phyloP scores from a whole-genome alignment of 1,140 invertebrate genomes.

The Drosophila seguyi region DNA sequence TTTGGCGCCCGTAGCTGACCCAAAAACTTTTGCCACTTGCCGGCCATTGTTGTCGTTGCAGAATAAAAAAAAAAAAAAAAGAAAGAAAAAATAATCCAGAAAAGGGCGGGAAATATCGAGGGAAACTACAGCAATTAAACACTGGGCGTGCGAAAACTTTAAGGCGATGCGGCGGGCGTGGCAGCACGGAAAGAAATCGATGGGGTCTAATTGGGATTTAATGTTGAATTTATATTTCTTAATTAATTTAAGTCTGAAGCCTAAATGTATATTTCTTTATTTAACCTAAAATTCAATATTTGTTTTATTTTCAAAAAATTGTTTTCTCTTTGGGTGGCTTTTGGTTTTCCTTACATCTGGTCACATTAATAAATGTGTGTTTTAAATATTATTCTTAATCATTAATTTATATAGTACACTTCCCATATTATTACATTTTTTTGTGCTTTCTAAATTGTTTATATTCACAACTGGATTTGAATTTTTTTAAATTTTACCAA shows the following conservation, averaged over 20 bases:
- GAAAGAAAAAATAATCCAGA: background rate
- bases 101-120: constrained; percentile 27
- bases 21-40: constrained; percentile 73
- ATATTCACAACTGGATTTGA: background rate
- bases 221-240: background rate
- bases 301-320: background rate
- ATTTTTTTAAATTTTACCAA: background rate
- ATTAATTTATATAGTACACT: no score
- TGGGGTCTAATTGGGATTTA: background rate
- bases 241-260: no score
- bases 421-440: background rate
- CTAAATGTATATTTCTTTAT: no score
- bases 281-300: background rate
- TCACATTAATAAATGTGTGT: no score
- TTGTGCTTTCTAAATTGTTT: background rate
- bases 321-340: no score
- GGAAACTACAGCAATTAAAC: constrained; percentile 71
- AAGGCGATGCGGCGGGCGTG: constrained; percentile 27
- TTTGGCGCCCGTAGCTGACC: constrained; percentile 56
- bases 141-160: constrained; percentile 68
- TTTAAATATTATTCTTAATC: no score
- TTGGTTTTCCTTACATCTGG: no score
- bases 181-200: background rate
- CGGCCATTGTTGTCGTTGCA: constrained; percentile 72
- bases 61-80: background rate